Base-by-base conservation (phyloP, 1,140 invertebrate species). In the Platorchestia sp. region DNA sequence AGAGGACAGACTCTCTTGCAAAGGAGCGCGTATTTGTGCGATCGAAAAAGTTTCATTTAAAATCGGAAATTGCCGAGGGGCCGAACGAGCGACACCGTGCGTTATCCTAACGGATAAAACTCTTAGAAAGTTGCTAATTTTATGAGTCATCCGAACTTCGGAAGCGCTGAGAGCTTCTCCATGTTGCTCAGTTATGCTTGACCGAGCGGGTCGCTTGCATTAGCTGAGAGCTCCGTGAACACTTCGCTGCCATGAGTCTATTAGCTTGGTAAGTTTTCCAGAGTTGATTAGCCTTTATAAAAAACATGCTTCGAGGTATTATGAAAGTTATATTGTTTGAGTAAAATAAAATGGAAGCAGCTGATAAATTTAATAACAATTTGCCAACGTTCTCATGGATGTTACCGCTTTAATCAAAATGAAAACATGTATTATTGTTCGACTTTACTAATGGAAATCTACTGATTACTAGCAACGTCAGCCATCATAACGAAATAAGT, bases 1-100 rank as follows among this genome's bases (percentile, higher is more conserved):
- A n/a, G n/a, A n/a, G n/a, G n/a, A n/a, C n/a, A n/a, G n/a, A n/a
- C 59, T 10, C 47, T 51, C 19, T 10, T 51, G 6, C 47, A 10
- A 19, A 10, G 19, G 47, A 51, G 47, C 7, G 47, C 41, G 7
- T 41, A 89, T 41, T 89, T 89, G 36, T 44, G n/a, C n/a, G 41
- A 89, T 89, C 87, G 87, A 44, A 42, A 89, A 42, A 89, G 87
- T 89, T 89, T 89, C 87, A 89, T 42, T 44, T 44, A 89, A 89
- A 89, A 89, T 89, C 87, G 87, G 87, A 89, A 89, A 89, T 89
- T 89, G 87, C 36, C 0, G 87, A 89, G n/a, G 87, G 43, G 59
- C 59, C 27, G 59, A 75, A 36, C 59, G 59, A 75, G 59, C 59
- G 59, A 89, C n/a, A 16, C 27, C 87, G 43, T 42, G 87, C 87